Conservation (phyloP, 2,113 vertebrate genomes). For the Oryzias melastigma region DNA sequence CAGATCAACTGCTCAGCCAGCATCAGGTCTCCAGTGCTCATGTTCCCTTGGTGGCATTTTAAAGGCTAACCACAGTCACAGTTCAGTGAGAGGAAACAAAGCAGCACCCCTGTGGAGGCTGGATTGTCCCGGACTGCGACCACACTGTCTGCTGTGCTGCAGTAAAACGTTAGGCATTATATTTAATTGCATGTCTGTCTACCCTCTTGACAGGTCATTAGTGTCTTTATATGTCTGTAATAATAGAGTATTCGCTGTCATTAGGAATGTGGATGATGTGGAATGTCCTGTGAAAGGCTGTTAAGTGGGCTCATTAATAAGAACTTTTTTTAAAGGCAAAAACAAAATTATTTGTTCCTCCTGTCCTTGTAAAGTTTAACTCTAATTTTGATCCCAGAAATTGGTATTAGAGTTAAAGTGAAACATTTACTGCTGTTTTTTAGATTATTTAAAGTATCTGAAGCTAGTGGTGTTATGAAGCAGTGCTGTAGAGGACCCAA, state of each 20-base stretch:
- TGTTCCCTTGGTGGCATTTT: conserved; percentile 40
- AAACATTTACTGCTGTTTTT: no score
- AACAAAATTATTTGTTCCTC: background rate
- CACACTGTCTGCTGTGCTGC: conserved; percentile 55
- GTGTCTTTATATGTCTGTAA: conserved; percentile 64
- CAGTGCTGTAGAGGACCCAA: no score
- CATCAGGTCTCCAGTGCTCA: conserved; percentile 17
- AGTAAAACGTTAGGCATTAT: conserved; percentile 57
- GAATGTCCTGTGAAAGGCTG: conserved; percentile 54
- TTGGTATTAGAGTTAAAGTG: no score
- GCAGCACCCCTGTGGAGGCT: conserved; percentile 44
- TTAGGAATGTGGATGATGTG: conserved; percentile 61
- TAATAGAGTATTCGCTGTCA: conserved; percentile 69
- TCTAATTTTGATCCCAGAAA: no score
- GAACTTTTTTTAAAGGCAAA: conserved; percentile 32
- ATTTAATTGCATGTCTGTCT: conserved; percentile 68
- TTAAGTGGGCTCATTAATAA: conserved; percentile 38
- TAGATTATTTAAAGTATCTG: no score
- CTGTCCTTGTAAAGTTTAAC: no score
- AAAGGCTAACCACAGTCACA: conserved; percentile 41
- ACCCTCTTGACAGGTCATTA: conserved; percentile 63
- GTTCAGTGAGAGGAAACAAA: conserved; percentile 57
- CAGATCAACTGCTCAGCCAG: conserved; percentile 11
- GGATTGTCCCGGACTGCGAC: conserved; percentile 33
- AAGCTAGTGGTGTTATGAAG: no score